These are phyloP conservation scores for Eriocheir sinensis DNA, from an alignment of 1,140 invertebrate species.

Conservation along the genomic window DNA sequence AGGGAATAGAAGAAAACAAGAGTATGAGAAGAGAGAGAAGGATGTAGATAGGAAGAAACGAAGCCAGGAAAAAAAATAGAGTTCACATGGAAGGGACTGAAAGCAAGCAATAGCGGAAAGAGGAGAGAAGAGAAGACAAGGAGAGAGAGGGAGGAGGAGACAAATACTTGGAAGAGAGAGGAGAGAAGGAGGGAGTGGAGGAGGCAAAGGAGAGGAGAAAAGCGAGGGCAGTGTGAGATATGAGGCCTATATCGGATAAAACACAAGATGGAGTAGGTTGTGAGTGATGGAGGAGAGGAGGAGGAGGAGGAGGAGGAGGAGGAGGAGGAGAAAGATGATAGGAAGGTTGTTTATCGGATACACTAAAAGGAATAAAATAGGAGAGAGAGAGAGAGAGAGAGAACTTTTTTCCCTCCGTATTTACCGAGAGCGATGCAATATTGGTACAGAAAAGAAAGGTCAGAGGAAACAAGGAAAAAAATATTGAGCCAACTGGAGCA, in stretches of 20 bases:
- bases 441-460: not conserved
- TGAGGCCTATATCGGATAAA: constrained; percentile 15
- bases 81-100: constrained; percentile 6
- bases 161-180: not conserved
- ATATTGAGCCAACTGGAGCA: not conserved
- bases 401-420: too few relatives aligned
- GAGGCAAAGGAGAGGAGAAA: not conserved
- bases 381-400: not conserved
- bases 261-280: constrained; percentile 22
- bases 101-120: too few relatives aligned
- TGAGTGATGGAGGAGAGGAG: not conserved
- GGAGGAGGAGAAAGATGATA: too few relatives aligned
- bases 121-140: too few relatives aligned
- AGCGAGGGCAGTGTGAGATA: not conserved
- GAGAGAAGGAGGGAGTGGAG: not conserved
- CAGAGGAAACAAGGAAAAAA: not conserved
- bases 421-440: not conserved
- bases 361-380: too few relatives aligned
- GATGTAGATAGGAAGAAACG: not conserved
- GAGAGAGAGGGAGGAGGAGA: too few relatives aligned
- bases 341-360: too few relatives aligned
- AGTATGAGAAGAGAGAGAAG: too few relatives aligned
- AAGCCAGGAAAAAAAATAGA: not conserved
- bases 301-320: not conserved
- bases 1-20: too few relatives aligned